Evolutionary conservation across 2,797 vertebrate genomes (phyloP).

Genomic region (Cirrhinus molitorella): DNA sequence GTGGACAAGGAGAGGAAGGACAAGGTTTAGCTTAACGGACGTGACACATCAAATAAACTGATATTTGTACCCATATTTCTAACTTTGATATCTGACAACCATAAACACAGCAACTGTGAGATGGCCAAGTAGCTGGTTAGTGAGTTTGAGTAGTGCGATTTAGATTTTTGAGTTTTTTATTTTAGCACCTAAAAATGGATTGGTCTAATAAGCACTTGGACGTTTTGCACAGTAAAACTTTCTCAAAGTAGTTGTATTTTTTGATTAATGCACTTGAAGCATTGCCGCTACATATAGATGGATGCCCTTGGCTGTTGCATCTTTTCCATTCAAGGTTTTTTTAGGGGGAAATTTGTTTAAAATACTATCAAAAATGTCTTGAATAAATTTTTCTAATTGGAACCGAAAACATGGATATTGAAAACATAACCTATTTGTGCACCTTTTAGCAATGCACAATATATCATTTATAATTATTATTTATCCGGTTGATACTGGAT

Average conservation of each 20-base stretch:
- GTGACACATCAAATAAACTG: conserved; percentile 34
- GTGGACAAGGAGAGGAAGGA: conserved; percentile 43
- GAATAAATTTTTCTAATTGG: not conserved
- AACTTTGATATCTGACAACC: not conserved
- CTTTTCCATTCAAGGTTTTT: not conserved
- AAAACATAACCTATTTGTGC: too few relatives aligned
- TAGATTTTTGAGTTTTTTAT: not conserved
- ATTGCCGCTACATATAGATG: not conserved
- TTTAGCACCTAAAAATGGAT: not conserved
- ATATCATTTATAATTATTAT: too few relatives aligned
- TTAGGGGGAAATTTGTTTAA: not conserved
- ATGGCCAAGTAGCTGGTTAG: too few relatives aligned
- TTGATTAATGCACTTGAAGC: not conserved
- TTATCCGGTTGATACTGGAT: not conserved
- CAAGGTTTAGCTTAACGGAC: conserved; percentile 8
- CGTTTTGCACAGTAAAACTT: not conserved
- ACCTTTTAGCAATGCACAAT: too few relatives aligned
- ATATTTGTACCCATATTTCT: not conserved
- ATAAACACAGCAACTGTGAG: not conserved
- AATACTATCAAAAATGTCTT: too few relatives aligned
- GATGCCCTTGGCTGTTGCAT: not conserved
- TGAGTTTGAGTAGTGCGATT: not conserved
- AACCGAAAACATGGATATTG: not conserved
- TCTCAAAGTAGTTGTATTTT: not conserved
- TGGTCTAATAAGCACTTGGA: not conserved